phyloP scores from a whole-genome alignment of 2,797 vertebrate genomes.

The Bovichtus variegatus region DNA sequence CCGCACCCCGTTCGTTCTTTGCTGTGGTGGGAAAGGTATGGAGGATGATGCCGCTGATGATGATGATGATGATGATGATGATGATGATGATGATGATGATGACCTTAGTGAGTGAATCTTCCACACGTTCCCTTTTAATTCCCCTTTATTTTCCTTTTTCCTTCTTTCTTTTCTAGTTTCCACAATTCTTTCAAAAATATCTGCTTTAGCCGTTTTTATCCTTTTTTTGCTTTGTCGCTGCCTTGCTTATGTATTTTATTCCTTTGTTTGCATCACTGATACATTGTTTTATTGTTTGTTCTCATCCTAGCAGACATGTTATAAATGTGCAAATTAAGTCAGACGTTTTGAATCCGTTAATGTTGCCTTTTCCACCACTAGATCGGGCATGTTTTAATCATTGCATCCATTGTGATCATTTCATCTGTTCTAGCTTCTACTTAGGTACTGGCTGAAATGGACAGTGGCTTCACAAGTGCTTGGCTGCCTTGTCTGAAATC shows the following conservation, averaged over 20 bases:
- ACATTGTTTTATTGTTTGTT: slow-evolving; percentile 38
- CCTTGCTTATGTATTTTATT: slow-evolving; percentile 47
- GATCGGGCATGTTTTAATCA: slow-evolving; percentile 52
- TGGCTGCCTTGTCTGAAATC: slow-evolving; percentile 27
- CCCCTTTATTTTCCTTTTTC: slow-evolving; percentile 44
- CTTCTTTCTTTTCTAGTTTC: slow-evolving; percentile 49
- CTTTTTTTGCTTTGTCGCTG: slow-evolving; percentile 46
- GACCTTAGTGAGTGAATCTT: slow-evolving; percentile 95
- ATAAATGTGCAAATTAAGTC: slow-evolving; percentile 3
- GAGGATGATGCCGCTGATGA: slow-evolving; percentile 91
- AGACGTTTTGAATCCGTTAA: slow-evolving; percentile 4
- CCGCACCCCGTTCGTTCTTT: slow-evolving; percentile 95
- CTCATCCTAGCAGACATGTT: slow-evolving; percentile 14
- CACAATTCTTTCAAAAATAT: slow-evolving; percentile 33
- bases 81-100: slow-evolving; percentile 90
- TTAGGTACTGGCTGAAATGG: slow-evolving; percentile 13
- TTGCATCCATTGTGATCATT: slow-evolving; percentile 28
- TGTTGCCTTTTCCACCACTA: slow-evolving; percentile 8
- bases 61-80: slow-evolving; percentile 86
- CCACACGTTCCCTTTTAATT: slow-evolving; percentile 82
- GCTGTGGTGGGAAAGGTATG: slow-evolving; percentile 98
- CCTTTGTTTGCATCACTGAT: slow-evolving; percentile 49
- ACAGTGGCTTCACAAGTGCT: slow-evolving; percentile 32
- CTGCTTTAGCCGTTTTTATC: slow-evolving; percentile 37
- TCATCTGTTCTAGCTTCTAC: slow-evolving; percentile 19